Base-by-base conservation (phyloP, 2,888 invertebrate species). In the Nineta flava region DNA sequence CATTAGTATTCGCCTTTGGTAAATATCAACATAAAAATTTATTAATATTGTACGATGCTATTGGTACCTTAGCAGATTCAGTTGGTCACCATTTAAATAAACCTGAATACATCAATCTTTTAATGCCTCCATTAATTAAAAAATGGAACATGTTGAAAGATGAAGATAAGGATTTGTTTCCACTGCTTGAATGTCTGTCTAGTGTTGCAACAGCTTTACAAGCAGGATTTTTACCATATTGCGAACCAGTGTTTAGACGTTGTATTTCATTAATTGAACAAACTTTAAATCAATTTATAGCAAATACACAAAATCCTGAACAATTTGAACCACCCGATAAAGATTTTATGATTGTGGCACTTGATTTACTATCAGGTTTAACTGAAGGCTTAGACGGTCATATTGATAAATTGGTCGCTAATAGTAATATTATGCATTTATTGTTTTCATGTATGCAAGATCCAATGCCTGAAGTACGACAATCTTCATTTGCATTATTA, bases 121-220 rank as follows among this genome's bases (percentile, higher is more conserved):
- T 85, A 55, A 79, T 85, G 79, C 81, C 82, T 9, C 83, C 83
- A 2, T 65, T 85, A 38, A 82, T 86, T 63, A 70, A 75, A 50
- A 84, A 85, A 62, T 83, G 84, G 76, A 79, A 79, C 58, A 68
- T 74, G 52, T 66, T 81, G 50, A 77, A 77, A 59, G 82, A 83
- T 65, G 81, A 81, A 59, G 81, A 83, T 61, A 77, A 78, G 60
- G 84, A 85, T 61, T 68, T 83, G 47, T 81, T 84, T 62, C 84
- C 84, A 5, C 65, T 85, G 35, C 67, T 84, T 38, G 84, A 81
- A 73, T 85, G 84, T 65, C 65, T 85, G 52, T 81, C 81, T 1
- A 80, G 80, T 63, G 78, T 86, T n/a, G 83, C 83, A 5, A 80
- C 81, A 17, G 81, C 84, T 17, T 66, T 85, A 38, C 81, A 82